Evolutionary conservation across 2,797 vertebrate genomes (phyloP).

Genomic region (Lutjanus campechanus): DNA sequence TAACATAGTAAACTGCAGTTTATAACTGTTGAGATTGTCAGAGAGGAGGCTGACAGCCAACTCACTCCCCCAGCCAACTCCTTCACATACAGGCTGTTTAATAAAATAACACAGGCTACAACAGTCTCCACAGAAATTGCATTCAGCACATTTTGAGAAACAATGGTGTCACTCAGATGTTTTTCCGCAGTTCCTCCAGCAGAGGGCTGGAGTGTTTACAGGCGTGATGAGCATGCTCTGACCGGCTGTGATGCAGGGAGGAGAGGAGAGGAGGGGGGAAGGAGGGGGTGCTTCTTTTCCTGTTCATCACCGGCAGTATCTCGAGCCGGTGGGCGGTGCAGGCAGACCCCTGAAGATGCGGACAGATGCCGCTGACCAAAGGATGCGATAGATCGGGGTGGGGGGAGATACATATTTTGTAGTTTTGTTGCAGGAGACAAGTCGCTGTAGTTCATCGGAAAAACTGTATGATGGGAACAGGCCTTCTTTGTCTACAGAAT

Average conservation of each 20-base stretch:
- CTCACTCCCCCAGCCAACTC: no score
- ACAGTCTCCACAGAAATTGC: no score
- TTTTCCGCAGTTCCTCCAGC: slow-evolving; percentile 8
- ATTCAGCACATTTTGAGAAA: no score
- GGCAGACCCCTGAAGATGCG: slow-evolving; percentile 32
- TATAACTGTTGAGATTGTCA: no score
- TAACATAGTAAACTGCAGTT: no score
- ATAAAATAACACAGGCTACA: no score
- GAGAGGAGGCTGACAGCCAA: no score
- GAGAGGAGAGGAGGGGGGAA: not conserved
- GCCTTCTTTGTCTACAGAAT: slow-evolving; percentile 59
- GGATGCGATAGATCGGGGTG: slow-evolving; percentile 31
- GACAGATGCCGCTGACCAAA: slow-evolving; percentile 46
- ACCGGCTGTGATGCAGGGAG: slow-evolving; percentile 23
- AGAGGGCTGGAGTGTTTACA: slow-evolving; percentile 45
- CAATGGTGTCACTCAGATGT: no score
- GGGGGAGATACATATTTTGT: not conserved
- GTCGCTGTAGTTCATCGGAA: not conserved
- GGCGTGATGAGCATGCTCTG: slow-evolving; percentile 27
- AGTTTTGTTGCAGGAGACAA: not conserved
- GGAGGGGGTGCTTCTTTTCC: not conserved
- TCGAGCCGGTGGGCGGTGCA: slow-evolving; percentile 53
- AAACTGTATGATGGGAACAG: not conserved
- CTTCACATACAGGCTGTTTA: no score
- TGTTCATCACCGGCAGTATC: slow-evolving; percentile 16